Evolutionary conservation across 2,797 vertebrate species (phyloP).

Genomic region (Moxostoma hubbsi): DNA sequence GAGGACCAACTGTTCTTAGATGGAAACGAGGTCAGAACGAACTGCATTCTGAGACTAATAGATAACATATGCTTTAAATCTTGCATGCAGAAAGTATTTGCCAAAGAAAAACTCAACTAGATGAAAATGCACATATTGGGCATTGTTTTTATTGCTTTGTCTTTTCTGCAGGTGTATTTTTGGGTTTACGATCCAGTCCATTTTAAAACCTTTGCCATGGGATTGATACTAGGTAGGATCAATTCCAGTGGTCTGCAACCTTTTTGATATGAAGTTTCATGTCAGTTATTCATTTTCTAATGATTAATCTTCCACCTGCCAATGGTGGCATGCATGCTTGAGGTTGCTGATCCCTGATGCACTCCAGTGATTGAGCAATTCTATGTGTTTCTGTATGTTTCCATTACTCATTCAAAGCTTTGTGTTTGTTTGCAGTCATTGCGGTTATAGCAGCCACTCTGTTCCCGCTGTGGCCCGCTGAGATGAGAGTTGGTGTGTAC

Average conservation of each 20-base stretch:
- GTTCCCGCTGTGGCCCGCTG: slow-evolving; percentile 98
- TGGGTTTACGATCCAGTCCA: slow-evolving; percentile 99
- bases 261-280: too few relatives aligned
- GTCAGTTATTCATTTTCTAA: too few relatives aligned
- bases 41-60: background rate
- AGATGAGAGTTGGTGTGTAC: slow-evolving; percentile 98
- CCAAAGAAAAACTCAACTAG: too few relatives aligned
- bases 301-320: too few relatives aligned
- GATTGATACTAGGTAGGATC: slow-evolving; percentile 91
- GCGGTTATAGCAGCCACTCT: slow-evolving; percentile 97
- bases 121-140: too few relatives aligned
- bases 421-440: slow-evolving; percentile 79
- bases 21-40: slow-evolving; percentile 88
- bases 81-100: background rate
- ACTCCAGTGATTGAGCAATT: background rate
- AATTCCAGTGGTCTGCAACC: too few relatives aligned
- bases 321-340: too few relatives aligned
- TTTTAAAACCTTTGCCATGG: slow-evolving; percentile 99
- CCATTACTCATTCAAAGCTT: background rate
- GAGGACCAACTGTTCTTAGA: slow-evolving; percentile 97
- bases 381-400: background rate
- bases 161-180: slow-evolving; percentile 85
- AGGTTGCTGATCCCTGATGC: too few relatives aligned
- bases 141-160: background rate
- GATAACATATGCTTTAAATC: background rate